Conservation (phyloP, 1,140 invertebrate genomes). For the Sycophila sp. region DNA sequence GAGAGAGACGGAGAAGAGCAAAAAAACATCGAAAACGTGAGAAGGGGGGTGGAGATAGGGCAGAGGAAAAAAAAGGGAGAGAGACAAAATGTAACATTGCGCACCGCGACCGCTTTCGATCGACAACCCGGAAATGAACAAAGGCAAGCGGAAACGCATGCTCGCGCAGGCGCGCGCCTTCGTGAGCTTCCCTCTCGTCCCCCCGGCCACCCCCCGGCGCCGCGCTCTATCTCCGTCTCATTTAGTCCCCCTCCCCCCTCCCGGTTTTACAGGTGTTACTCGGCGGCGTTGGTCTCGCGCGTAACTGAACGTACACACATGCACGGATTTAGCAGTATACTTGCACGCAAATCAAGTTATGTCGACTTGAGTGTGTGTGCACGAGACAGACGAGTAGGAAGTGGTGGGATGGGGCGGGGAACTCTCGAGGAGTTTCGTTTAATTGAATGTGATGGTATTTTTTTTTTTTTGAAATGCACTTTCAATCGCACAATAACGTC, state of each 20-base stretch:
- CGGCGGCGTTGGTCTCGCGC: background rate
- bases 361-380: background rate
- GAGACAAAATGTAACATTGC: background rate
- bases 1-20: background rate
- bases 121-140: slow-evolving; percentile 26
- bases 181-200: too few relatives aligned
- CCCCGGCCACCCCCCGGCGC: too few relatives aligned
- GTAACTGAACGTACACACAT: background rate
- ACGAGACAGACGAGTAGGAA: background rate
- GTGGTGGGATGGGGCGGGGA: background rate
- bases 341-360: background rate
- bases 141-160: slow-evolving; percentile 2
- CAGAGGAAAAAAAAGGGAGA: background rate
- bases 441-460: too few relatives aligned
- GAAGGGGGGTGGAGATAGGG: background rate
- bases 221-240: background rate
- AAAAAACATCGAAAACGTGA: background rate
- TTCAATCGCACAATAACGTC: too few relatives aligned
- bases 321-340: too few relatives aligned
- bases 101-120: slow-evolving; percentile 3
- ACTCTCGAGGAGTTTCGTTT: too few relatives aligned
- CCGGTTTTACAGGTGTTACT: background rate
- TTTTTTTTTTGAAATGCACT: too few relatives aligned
- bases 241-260: background rate
- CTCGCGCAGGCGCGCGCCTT: background rate